Conservation (phyloP, 2,797 vertebrate species). For the Rousettus madagascariensis region DNA sequence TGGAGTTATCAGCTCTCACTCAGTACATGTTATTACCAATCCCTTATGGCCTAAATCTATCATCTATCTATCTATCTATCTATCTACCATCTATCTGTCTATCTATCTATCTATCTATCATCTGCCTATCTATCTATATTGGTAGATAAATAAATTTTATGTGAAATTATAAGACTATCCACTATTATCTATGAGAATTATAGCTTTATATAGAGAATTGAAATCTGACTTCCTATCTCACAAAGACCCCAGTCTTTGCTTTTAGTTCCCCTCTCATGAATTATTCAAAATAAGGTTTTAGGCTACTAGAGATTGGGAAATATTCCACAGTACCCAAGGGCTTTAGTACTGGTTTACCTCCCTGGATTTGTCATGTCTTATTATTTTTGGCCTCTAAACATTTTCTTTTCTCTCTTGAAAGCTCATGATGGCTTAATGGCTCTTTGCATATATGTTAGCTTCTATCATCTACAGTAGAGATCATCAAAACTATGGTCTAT, state of each 20-base stretch:
- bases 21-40: background rate
- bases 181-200: background rate
- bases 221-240: background rate
- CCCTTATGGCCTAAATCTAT: background rate
- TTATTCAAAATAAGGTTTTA: background rate
- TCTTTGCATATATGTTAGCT: background rate
- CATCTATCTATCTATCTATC: no score
- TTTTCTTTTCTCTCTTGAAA: constrained; percentile 20
- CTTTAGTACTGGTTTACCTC: background rate
- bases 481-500: background rate
- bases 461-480: background rate
- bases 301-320: background rate
- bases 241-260: background rate
- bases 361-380: background rate
- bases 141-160: background rate
- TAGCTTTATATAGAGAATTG: background rate
- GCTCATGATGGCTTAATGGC: background rate
- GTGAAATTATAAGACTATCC: background rate
- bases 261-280: background rate
- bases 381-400: background rate
- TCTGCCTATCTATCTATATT: background rate
- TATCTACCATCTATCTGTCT: no score
- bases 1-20: background rate
- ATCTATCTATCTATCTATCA: no score
- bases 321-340: background rate